Percentiles rank a stretch among this genome's conserved stretches.
These are phyloP conservation scores for Synanthedon tipuliformis DNA, from an alignment of 2,888 invertebrate species.

Conservation along the genomic window DNA sequence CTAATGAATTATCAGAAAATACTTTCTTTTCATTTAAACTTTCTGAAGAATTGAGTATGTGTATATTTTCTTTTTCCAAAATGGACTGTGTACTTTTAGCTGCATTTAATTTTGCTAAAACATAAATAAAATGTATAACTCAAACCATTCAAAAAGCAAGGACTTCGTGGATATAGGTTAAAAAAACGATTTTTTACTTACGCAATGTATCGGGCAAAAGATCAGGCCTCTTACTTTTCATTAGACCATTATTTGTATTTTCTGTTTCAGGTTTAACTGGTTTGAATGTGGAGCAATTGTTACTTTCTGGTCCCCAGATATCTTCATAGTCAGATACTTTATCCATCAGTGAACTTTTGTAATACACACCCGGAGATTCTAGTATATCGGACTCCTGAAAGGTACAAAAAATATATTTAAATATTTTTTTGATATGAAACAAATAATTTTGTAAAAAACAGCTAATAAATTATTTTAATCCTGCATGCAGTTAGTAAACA, in stretches of 20 bases:
- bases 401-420: neutral
- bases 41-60: constrained; percentile 51
- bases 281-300: constrained; percentile 59
- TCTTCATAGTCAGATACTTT: constrained; percentile 96
- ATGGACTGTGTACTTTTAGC: constrained; percentile 62
- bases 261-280: constrained; percentile 53
- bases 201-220: constrained; percentile 71
- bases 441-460: neutral
- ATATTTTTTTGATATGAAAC: neutral
- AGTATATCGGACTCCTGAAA: constrained; percentile 83
- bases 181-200: constrained; percentile 25
- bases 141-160: neutral
- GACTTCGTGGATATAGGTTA: neutral
- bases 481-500: constrained; percentile 40
- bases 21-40: constrained; percentile 53
- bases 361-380: constrained; percentile 85
- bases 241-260: constrained; percentile 56
- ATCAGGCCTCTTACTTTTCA: constrained; percentile 71
- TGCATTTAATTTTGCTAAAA: constrained; percentile 51
- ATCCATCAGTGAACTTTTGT: constrained; percentile 87
- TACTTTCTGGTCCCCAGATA: constrained; percentile 82
- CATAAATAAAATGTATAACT: constrained; percentile 3
- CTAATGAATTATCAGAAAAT: constrained; percentile 44
- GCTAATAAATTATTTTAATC: neutral
- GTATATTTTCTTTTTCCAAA: constrained; percentile 57